Percentiles rank a stretch among this genome's conserved stretches.
Evolutionary conservation across 2,888 invertebrate species (phyloP).

Genomic region (Schrankia costaestrigalis): DNA sequence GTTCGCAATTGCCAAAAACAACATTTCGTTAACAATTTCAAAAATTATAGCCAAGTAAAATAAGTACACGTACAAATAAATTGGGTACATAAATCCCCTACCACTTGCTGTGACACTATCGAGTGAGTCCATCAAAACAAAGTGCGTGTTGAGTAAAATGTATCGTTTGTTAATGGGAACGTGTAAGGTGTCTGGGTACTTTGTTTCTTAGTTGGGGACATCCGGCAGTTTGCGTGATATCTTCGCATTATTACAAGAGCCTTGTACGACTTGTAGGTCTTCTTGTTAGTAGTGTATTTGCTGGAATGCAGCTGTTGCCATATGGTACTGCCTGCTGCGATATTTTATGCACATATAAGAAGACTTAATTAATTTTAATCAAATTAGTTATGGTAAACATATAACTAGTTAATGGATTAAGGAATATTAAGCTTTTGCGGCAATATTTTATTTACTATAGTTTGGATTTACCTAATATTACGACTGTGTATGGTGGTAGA

Average conservation of each 20-base stretch:
- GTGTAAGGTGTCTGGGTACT: conserved; percentile 19
- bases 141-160: conserved; percentile 23
- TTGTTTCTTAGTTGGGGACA: conserved; percentile 13
- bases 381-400: no score
- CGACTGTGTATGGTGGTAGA: no score
- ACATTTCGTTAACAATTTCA: background rate
- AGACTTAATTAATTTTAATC: no score
- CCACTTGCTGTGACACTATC: conserved; percentile 30
- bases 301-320: conserved; percentile 20
- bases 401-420: no score
- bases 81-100: conserved; percentile 27
- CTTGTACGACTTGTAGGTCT: conserved; percentile 23
- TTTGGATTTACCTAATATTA: no score
- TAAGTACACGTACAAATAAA: conserved; percentile 20
- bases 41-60: conserved; percentile 1
- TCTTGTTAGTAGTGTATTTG: conserved; percentile 20
- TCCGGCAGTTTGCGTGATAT: conserved; percentile 39
- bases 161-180: conserved; percentile 18
- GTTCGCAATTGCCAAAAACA: no score
- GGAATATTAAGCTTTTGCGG: no score
- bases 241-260: conserved; percentile 24
- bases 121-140: conserved; percentile 20
- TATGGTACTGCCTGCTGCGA: conserved; percentile 10
- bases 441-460: no score
- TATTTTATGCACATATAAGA: no score